Conservation (phyloP, 2,113 vertebrate genomes). For the Numenius arquata region DNA sequence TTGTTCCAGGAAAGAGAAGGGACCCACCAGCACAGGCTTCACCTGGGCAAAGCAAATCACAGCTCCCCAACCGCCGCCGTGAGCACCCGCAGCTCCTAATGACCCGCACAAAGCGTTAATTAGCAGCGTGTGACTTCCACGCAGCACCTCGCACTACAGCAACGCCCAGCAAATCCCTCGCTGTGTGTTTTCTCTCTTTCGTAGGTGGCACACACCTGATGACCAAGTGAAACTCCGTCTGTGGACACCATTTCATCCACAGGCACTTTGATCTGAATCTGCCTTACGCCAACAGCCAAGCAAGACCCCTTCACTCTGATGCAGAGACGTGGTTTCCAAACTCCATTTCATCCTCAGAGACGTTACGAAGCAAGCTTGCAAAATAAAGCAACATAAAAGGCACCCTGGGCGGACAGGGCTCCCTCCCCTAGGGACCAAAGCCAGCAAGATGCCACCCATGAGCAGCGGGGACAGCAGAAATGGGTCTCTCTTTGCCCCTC, state of each 20-base stretch:
- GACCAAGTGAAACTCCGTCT: background rate
- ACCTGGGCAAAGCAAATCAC: background rate
- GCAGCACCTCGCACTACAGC: background rate
- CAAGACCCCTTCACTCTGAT: background rate
- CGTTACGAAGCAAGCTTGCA: background rate
- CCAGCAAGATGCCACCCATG: background rate
- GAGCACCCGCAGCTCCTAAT: background rate
- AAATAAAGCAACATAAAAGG: background rate
- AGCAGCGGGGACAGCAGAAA: background rate
- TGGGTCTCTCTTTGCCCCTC: background rate
- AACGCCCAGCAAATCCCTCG: background rate
- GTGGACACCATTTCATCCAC: background rate
- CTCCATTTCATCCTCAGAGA: background rate
- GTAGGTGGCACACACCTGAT: rapidly evolving
- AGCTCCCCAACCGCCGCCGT: rapidly evolving
- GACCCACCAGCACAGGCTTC: background rate
- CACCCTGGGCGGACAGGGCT: background rate
- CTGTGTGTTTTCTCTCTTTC: background rate
- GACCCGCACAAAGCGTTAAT: rapidly evolving
- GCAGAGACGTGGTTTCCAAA: background rate
- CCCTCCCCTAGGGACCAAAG: background rate
- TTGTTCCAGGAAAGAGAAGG: background rate
- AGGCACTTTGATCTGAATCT: background rate
- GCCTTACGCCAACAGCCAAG: background rate
- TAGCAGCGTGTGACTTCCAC: rapidly evolving